phyloP scores from a whole-genome alignment of 2,888 invertebrate species.

The Ophion slaviceki region DNA sequence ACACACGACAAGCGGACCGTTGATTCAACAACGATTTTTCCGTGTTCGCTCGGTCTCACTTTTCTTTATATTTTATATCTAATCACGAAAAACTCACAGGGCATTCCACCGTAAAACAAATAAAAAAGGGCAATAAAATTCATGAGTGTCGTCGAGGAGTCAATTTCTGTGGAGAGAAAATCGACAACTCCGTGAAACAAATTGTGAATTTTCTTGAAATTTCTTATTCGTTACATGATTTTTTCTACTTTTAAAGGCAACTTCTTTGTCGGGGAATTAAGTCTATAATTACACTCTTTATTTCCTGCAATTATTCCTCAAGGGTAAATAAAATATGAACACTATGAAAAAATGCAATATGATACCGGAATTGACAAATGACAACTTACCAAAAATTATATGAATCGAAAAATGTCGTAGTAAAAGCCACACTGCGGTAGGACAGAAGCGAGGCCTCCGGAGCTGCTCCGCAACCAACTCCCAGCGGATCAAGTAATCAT shows the following conservation, averaged over 20 bases:
- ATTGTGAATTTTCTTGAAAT: no score
- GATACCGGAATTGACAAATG: not conserved
- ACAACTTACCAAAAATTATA: not conserved
- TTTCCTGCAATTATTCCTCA: not conserved
- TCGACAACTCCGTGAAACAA: not conserved
- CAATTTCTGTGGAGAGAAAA: not conserved
- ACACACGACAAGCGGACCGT: slow-evolving; percentile 6
- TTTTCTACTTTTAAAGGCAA: no score
- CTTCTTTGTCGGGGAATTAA: not conserved
- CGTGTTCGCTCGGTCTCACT: not conserved
- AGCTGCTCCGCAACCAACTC: not conserved
- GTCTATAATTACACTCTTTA: not conserved
- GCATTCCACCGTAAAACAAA: not conserved
- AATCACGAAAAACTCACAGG: not conserved
- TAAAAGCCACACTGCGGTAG: slow-evolving; percentile 11
- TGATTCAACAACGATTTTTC: slow-evolving; percentile 25
- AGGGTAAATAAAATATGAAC: not conserved
- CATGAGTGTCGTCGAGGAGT: not conserved
- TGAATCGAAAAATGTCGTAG: not conserved
- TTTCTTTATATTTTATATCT: slow-evolving; percentile 10
- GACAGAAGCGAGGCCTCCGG: not conserved
- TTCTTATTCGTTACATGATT: no score
- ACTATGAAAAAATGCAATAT: not conserved
- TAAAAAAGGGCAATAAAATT: not conserved
- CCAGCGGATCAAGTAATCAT: slow-evolving; percentile 28